Evolutionary conservation across 1,140 invertebrate genomes (phyloP).

Genomic region (Heliconius congener): DNA sequence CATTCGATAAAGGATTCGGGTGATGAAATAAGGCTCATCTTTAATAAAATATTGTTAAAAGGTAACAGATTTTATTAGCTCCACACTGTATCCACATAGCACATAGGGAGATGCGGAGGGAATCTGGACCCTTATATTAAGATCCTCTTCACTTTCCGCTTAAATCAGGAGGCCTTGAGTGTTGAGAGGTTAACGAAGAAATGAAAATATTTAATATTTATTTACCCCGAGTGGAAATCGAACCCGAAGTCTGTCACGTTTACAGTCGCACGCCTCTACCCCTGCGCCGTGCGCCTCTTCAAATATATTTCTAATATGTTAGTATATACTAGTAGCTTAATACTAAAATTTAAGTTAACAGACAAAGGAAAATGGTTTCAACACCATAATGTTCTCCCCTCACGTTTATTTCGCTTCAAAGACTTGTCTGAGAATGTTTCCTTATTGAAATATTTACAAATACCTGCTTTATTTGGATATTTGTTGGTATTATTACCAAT

Average conservation of each 20-base stretch:
- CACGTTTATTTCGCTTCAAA: not conserved
- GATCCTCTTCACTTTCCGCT: too few relatives aligned
- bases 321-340: not conserved
- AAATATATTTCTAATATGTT: not conserved
- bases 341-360: not conserved
- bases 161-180: too few relatives aligned
- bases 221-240: not conserved
- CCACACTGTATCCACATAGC: not conserved
- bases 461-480: not conserved
- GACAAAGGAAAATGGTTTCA: not conserved
- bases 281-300: too few relatives aligned
- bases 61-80: not conserved
- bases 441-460: slow-evolving; percentile 13
- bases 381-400: not conserved
- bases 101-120: not conserved
- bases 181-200: not conserved
- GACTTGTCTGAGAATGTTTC: not conserved
- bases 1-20: not conserved
- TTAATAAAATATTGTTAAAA: not conserved
- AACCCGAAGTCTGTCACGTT: not conserved
- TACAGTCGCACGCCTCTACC: too few relatives aligned
- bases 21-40: not conserved
- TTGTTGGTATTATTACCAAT: not conserved
- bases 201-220: not conserved
- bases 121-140: not conserved